Conservation (phyloP, 2,797 vertebrate species). For the Falco berigora region DNA sequence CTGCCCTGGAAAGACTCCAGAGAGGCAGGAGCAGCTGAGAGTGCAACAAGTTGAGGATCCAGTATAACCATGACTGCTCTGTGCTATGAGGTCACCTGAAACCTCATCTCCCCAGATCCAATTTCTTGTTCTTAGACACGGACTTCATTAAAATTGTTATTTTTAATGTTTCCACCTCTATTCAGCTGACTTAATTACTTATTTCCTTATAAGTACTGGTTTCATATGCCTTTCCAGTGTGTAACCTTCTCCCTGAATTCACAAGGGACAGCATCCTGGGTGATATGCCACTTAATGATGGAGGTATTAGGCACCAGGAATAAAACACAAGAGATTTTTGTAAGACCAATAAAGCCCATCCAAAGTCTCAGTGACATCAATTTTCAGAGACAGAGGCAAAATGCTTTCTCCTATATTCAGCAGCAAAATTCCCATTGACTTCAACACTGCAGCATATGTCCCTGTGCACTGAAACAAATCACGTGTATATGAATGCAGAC, state of each 20-base stretch:
- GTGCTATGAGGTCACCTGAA: neutral
- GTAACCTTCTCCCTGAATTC: neutral
- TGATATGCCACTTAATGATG: neutral
- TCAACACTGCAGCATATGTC: neutral
- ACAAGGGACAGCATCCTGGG: neutral
- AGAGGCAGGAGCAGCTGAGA: slow-evolving; percentile 8
- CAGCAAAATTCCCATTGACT: neutral
- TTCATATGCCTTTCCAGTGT: neutral
- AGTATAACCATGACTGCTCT: neutral
- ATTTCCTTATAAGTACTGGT: neutral
- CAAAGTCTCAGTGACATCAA: neutral
- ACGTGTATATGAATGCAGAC: neutral
- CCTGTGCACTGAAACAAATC: neutral
- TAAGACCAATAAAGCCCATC: neutral
- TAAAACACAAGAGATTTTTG: neutral
- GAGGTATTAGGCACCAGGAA: neutral
- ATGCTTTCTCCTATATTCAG: neutral
- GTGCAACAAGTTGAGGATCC: neutral
- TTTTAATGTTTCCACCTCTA: neutral
- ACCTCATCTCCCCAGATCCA: neutral
- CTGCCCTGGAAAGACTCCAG: slow-evolving; percentile 52
- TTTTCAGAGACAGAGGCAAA: neutral
- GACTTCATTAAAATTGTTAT: neutral
- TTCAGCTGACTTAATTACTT: neutral
- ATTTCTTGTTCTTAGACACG: neutral